A percentile compares a stretch with the other conserved stretches of the same genome.
phyloP scores from a whole-genome alignment of 2,888 invertebrate genomes.

The Heliconius sara region DNA sequence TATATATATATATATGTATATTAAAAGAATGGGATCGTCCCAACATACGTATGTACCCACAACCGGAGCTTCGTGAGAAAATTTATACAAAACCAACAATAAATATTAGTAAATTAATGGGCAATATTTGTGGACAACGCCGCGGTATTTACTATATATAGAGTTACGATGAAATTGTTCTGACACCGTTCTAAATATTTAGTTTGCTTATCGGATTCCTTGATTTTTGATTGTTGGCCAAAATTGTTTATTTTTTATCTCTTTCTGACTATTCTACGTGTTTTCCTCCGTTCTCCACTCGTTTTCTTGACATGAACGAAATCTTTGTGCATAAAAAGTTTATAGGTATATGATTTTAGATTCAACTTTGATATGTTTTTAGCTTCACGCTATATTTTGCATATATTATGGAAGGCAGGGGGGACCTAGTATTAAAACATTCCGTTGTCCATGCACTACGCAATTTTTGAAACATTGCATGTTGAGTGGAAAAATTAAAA shows the following conservation, averaged over 20 bases:
- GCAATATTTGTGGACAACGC: conserved; percentile 37
- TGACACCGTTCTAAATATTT: conserved; percentile 36
- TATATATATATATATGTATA: neutral
- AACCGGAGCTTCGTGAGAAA: conserved; percentile 37
- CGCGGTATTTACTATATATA: conserved; percentile 33
- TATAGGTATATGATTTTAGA: neutral
- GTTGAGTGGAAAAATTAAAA: neutral
- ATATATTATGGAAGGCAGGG: neutral
- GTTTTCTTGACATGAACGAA: neutral
- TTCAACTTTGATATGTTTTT: neutral
- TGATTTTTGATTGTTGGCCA: neutral
- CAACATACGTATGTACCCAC: neutral
- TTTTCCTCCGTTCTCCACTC: neutral
- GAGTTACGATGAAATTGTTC: conserved; percentile 38
- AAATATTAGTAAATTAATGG: conserved; percentile 45
- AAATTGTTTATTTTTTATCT: neutral
- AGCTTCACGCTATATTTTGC: neutral
- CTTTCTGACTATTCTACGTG: neutral
- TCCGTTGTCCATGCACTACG: neutral
- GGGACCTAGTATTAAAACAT: no score
- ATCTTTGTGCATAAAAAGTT: neutral
- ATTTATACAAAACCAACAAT: conserved; percentile 38
- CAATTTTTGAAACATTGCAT: neutral
- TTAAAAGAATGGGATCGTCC: conserved; percentile 3
- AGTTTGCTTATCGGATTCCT: conserved; percentile 23